Evolutionary conservation across 2,888 invertebrate genomes (phyloP), one percentile per base, ranked within the genome.

Genomic region (Ectobius pallidus): DNA sequence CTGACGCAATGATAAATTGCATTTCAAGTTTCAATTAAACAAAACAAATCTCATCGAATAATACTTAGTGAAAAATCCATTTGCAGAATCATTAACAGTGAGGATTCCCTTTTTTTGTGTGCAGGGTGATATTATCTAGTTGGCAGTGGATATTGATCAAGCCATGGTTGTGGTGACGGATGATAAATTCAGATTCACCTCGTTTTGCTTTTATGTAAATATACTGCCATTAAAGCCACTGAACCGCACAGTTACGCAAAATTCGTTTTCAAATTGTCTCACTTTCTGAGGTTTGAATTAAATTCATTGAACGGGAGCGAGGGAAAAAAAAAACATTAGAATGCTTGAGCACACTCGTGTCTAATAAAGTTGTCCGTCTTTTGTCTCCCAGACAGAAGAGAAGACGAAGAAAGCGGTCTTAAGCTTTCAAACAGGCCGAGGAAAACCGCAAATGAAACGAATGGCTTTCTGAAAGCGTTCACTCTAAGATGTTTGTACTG

Each of bases 261-360:
- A 52, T 14, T 25, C 22, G 25, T 52, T 52, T 52, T 16, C 20
- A 14, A 25, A 52, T 25, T 52, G 22, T 7, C 25, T 11, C 52
- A 25, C n/a, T n/a, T n/a, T n/a, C n/a, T n/a, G n/a, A n/a, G n/a
- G 30, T n/a, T 30, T 58, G 58, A 25, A 58, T 58, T 58, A 58
- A 58, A 27, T 7, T 30, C 58, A n/a, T n/a, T n/a, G n/a, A n/a
- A n/a, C n/a, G n/a, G n/a, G n/a, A n/a, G n/a, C n/a, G n/a, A n/a
- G n/a, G n/a, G n/a, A n/a, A n/a, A n/a, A n/a, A n/a, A n/a, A 25
- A 30, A 32, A 58, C 6, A n/a, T 58, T 58, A 30, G 14, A 58
- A 30, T n/a, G 58, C 58, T 58, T 30, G 58, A 58, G 32, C n/a
- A 25, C 27, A 18, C 14, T 2, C 58, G 4, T 58, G 58, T 30